phyloP scores from a whole-genome alignment of 2,888 invertebrate species.

The Pinctada fucata region DNA sequence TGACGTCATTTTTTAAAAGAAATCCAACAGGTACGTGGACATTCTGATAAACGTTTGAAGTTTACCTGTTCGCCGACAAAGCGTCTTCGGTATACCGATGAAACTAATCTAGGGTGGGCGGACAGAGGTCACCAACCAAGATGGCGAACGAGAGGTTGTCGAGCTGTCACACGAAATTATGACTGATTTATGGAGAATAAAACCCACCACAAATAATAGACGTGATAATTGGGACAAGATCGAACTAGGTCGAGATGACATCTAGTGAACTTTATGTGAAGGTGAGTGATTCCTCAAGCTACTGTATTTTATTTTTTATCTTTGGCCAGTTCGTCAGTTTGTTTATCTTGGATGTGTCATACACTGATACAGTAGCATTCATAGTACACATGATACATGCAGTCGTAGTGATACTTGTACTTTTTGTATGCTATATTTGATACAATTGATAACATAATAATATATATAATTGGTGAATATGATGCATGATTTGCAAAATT shows the following conservation, averaged over 20 bases:
- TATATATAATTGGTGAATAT: no score
- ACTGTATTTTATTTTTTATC: no score
- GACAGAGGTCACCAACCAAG: conserved; percentile 21
- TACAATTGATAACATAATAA: no score
- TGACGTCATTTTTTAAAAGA: no score
- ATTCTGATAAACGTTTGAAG: conserved; percentile 15
- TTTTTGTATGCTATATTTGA: no score
- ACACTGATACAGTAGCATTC: no score
- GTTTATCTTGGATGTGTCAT: no score
- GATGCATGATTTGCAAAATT: no score
- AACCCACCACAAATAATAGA: conserved; percentile 10
- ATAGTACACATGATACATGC: no score
- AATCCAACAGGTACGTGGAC: background rate
- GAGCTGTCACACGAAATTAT: background rate
- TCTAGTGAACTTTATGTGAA: conserved; percentile 24
- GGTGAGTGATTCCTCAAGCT: background rate
- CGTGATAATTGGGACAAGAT: background rate
- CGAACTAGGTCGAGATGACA: conserved; percentile 2
- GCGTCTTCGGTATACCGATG: conserved; percentile 15
- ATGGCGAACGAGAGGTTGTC: background rate
- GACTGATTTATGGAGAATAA: conserved; percentile 6
- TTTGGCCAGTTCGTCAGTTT: no score
- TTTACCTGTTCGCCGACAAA: conserved; percentile 18
- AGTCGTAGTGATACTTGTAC: no score
- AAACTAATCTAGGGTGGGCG: conserved; percentile 26